Evolutionary conservation across 1,140 invertebrate species (phyloP), one percentile per base, ranked within the genome.

Genomic region (Drosophila equinoxialis): DNA sequence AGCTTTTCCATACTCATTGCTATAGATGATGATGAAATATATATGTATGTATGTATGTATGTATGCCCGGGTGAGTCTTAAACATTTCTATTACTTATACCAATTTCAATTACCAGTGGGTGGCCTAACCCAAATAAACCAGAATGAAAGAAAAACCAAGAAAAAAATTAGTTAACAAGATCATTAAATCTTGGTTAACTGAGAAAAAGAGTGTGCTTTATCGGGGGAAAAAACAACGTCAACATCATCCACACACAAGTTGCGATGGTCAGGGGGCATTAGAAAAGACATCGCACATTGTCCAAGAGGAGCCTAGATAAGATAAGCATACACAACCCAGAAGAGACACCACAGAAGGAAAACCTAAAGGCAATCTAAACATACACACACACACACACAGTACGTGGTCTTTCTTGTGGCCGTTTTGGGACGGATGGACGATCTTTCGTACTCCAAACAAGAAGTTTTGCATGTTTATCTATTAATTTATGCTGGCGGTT

Each of bases 111-210:
- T 71, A 68, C 11, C 77, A 63, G 83, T 86, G 83, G 83, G 83
- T 86, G 83, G 83, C 20, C 55, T 41, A 51, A 35, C 33, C 39
- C 62, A 23, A 33, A 48, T 23, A 63, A 55, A 61, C 37, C 35
- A 55, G 11, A 48, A 42, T 60, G 4, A 64, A 74, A 76, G 51
- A 66, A 42, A 23, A 54, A 41, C 17, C 33, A 60, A 20, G 61
- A 69, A 73, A 79, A 74, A 77, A 86, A 82, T 82, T 86, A 86
- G 83, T 83, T 83, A 86, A 86, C 83, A 86, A 87, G 79, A 86
- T 87, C 83, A 86, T 87, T 86, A 86, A 86, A 87, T 86, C 83
- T 87, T 82, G 74, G 79, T 78, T 87, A 83, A 83, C 75, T 79
- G 45, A 51, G 17, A 51, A 23, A 51, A 37, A 37, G 8, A 23